Evolutionary conservation across 2,113 vertebrate genomes (phyloP).

Genomic region (Tetrao urogallus): DNA sequence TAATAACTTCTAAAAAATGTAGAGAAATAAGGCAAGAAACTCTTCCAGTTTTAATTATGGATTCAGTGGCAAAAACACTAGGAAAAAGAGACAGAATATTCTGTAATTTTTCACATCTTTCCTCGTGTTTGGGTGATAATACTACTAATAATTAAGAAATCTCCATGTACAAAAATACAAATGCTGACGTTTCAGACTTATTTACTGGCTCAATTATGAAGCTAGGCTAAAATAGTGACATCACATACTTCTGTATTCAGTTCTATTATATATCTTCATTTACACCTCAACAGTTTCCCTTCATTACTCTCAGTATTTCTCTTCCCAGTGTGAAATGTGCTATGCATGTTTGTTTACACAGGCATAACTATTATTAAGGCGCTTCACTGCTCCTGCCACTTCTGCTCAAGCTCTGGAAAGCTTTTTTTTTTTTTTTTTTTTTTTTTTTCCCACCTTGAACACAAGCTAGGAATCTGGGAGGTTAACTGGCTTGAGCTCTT

Average conservation of each 20-base stretch:
- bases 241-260: background rate
- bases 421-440: background rate
- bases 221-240: background rate
- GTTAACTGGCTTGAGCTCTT: background rate
- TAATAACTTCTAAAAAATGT: background rate
- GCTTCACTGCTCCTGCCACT: background rate
- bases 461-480: background rate
- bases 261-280: background rate
- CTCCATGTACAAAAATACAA: background rate
- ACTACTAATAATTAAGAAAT: too few species aligned
- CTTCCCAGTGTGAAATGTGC: background rate
- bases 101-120: background rate
- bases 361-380: background rate
- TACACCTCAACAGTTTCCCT: background rate
- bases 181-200: background rate
- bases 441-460: background rate
- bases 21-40: background rate
- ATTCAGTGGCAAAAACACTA: background rate
- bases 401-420: background rate
- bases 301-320: background rate
- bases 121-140: background rate
- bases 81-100: background rate
- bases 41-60: constrained; percentile 13
- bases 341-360: background rate
- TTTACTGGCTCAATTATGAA: background rate